Base-by-base conservation (phyloP, 2,797 vertebrate species). In the Betta splendens region DNA sequence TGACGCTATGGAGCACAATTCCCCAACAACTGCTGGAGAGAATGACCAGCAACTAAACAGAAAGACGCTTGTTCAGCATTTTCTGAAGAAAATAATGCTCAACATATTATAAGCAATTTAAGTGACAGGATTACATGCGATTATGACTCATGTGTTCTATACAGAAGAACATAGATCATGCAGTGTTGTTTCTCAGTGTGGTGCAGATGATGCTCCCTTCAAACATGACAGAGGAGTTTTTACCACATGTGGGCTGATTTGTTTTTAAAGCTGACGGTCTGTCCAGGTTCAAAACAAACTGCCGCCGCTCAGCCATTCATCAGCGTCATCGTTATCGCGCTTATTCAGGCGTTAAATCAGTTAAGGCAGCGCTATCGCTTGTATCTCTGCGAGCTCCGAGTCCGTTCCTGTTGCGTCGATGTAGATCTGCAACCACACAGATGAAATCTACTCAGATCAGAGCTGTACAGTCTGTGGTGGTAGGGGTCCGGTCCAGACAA, bases 221-320 rank as follows among this genome's bases (percentile, higher is more conserved):
- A 22, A 35, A 39, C 53, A 52, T 38, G 29, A 65, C 54, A 68
- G 20, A 35, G 58, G 55, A 42, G 63, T 60, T 15, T 45, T 18
- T 31, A 40, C 8, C 22, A 37, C 15, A n/a, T 37, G 39, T 28
- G n/a, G 31, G 32, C 18, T 45, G 35, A 49, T 76, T 78, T 52
- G 22, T 62, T 64, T 32, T 40, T 26, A 53, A 37, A 43, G 29
- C 44, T 48, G 33, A 43, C 60, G 16, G 49, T 16, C 42, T 57
- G 33, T 58, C 32, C 17, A 32, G 18, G 47, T 62, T 42, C 62
- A 31, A 55, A 66, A 36, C 54, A 7, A 63, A 31, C 42, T 16
- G 5, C 40, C 7, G 3, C 13, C 39, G 31, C 40, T 32, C 42
- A 18, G 38, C 35, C 37, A 18, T 39, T 72, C 18, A 18, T 74